These are phyloP conservation scores for Micronycteris hirsuta DNA, from an alignment of 2,113 vertebrate genomes.

Conservation along the genomic window DNA sequence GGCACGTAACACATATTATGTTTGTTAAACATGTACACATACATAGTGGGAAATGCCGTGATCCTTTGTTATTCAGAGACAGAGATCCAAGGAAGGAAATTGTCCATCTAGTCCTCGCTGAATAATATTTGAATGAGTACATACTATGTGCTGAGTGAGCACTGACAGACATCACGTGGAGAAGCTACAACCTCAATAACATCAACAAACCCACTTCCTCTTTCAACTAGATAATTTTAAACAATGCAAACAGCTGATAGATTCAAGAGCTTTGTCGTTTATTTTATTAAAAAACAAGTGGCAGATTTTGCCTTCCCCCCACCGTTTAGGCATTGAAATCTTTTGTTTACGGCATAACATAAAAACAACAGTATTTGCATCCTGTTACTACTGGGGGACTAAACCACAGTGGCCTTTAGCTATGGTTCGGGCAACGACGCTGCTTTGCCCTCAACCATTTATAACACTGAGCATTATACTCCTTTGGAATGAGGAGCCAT, in stretches of 20 bases:
- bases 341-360: background rate
- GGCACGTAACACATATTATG: background rate
- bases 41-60: background rate
- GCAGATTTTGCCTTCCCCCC: background rate
- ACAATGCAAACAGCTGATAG: background rate
- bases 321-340: background rate
- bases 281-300: slow-evolving; percentile 48
- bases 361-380: background rate
- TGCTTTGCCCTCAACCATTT: background rate
- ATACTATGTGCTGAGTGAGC: background rate
- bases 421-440: background rate
- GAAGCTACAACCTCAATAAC: background rate
- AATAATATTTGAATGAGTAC: background rate
- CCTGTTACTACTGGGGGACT: background rate
- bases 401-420: background rate
- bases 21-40: background rate
- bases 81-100: slow-evolving; percentile 1
- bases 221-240: slow-evolving; percentile 24
- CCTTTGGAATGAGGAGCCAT: background rate
- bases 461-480: background rate
- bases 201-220: background rate
- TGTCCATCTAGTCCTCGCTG: background rate
- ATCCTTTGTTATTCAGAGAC: background rate
- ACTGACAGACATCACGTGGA: background rate
- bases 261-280: slow-evolving; percentile 43